Base-by-base conservation (phyloP, 2,113 vertebrate species). In the Archocentrus centrarchus region DNA sequence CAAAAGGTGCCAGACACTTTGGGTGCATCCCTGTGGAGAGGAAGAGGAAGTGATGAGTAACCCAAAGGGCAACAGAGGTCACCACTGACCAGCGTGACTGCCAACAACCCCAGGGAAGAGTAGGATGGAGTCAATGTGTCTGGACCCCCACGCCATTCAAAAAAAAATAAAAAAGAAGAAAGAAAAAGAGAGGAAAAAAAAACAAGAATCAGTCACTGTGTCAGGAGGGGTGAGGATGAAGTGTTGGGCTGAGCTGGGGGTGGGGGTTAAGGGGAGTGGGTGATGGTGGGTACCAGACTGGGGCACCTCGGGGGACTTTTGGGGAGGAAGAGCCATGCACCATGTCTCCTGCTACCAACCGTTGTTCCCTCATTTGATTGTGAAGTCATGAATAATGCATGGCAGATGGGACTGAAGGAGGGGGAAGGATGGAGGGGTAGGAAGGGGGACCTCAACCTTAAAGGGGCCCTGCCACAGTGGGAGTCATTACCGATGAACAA, bases 331-430 rank as follows among this genome's bases (percentile, higher is more conserved):
- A 97, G 96, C 97, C 93, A 94, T 95, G 97, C 97, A 97, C 95
- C 94, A 93, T 91, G 93, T 95, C 94, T 95, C 94, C 94, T 94
- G 97, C 97, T 97, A 97, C 97, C 96, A 97, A 97, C 97, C 97
- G 97, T 97, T 97, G 97, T 96, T 96, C 94, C 95, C 95, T 97
- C 95, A 98, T 99, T 98, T 98, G 97, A 97, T 98, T 98, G 97
- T 97, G 97, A 92, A 88, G 0, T 81, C 84, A 99, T 99, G 97
- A 99, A 99, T 99, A 98, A 99, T 99, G 97, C 97, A 99, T 99
- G 94, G 95, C 63, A 93, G 91, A 93, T 90, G 91, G 92, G 84
- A 91, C 78, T 85, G 90, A 87, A 89, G 88, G 80, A 83, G 84
- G 93, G 91, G 89, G 87, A 62, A 77, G 77, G 83, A 88, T 81